Evolutionary conservation across 2,113 vertebrate species (phyloP), one percentile per base, ranked within the genome.

Genomic region (Podilymbus podiceps): DNA sequence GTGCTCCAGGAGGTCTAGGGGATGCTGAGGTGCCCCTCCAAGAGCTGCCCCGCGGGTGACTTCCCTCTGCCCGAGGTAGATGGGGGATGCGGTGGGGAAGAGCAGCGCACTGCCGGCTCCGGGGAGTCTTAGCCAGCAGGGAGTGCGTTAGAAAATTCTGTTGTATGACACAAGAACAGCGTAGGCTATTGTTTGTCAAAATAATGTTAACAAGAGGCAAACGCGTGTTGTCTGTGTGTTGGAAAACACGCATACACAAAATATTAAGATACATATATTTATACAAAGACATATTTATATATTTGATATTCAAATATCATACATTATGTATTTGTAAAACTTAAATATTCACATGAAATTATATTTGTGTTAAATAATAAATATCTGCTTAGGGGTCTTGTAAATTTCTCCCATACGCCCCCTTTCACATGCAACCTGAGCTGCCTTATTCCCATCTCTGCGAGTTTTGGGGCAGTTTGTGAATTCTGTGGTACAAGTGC

Each of bases 1-100:
- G 23, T 1, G 0, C 8, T 53, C 60, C 6, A 8, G 20, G 33
- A 15, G 3, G 2, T 21, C 7, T 6, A 12, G 28, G 59, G 23
- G 30, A 25, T 20, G 16, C 30, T 30, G 53, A 3, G 22, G 4
- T 63, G 16, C 5, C 12, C 19, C 33, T 63, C 19, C 11, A 15
- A 52, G 31, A 38, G 28, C 5, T 28, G 38, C 10, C 40, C 56
- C 6, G 13, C 22, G 15, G 3, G 17, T 23, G 19, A 27, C 30
- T 28, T 20, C 18, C 4, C 13, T 9, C 21, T 35, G 44, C 33
- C 30, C 2, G 7, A 21, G 31, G 67, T 31, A 59, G 33, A 11
- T 9, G 2, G 15, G 8, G 5, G 17, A 4, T 46, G 22, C 0
- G 56, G 25, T 25, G 22, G 31, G 33, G 50, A 38, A 12, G 15